Evolutionary conservation across 2,888 invertebrate genomes (phyloP), one percentile per base, ranked within the genome.

Genomic region (Nymphalis polychloros): DNA sequence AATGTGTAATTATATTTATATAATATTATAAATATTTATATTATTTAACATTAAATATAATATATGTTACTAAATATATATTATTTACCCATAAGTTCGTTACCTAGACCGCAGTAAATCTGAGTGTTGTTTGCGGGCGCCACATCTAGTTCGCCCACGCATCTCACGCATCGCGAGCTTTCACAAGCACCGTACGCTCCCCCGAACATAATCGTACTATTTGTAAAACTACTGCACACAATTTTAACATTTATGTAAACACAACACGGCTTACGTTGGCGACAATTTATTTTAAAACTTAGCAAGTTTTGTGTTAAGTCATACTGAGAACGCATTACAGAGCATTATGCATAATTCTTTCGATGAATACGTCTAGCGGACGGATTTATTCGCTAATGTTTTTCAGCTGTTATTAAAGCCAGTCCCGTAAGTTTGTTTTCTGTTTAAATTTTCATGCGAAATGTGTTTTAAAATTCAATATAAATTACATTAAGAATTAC

Each of bases 81-180:
- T 55, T 31, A 31, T 31, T 55, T 27, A 53, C 48, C n/a, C 35
- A 67, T 57, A 67, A 73, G 69, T 52, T 72, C 53, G 50, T 69
- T 53, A 68, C 69, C 67, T 82, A 78, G 68, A 68, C 77, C 77
- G 71, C 59, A 70, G 64, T 69, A 63, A 71, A 72, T 73, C 67
- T 72, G 72, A 75, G 75, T 77, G 70, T 75, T 61, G 81, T 78
- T 79, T 77, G 81, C 82, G 73, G 79, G 86, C 84, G 86, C 87
- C 86, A 80, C 78, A 82, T 80, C 90, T 78, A 76, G 91, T 89
- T 82, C 90, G 84, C 90, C 91, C 89, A 90, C 92, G 89, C 79
- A 76, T 78, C 77, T 79, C 84, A 83, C 85, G 86, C 87, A 87
- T 86, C 85, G 86, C 84, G 84, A 84, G 89, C 90, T 91, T 91